These are phyloP conservation scores for Stichopus chloronotus DNA, from an alignment of 35 echinoderm and acorn worm species.

Conservation along the genomic window DNA sequence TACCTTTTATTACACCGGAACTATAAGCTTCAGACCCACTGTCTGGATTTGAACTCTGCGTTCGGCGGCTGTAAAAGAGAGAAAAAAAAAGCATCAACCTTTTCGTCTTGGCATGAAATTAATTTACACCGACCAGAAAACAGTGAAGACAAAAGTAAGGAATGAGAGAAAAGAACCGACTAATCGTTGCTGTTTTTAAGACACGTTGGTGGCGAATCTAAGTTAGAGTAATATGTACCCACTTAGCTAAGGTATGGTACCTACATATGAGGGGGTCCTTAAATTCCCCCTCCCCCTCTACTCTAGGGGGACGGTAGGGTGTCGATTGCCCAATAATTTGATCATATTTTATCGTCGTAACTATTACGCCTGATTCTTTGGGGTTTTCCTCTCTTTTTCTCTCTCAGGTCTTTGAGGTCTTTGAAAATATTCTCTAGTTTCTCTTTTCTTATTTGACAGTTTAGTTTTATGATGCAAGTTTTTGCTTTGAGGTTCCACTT, in stretches of 20 bases:
- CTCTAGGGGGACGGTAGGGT: constrained; percentile 64
- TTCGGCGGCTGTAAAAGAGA: constrained; percentile 4
- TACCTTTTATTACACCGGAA: constrained; percentile 60
- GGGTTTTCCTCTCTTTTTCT: background rate
- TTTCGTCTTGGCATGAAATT: constrained; percentile 37
- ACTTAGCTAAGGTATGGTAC: constrained; percentile 41
- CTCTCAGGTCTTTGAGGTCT: too few species aligned
- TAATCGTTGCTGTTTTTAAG: background rate
- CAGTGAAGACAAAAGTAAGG: too few species aligned
- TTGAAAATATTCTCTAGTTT: background rate
- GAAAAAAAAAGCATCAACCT: background rate
- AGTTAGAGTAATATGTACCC: constrained; percentile 55
- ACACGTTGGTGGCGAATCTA: constrained; percentile 23
- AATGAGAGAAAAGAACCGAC: background rate
- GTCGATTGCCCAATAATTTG: constrained; percentile 34
- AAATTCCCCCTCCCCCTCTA: constrained; percentile 52
- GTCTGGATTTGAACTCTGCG: background rate
- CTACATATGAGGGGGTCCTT: constrained; percentile 34
- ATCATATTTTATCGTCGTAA: constrained; percentile 27
- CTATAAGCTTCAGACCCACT: constrained; percentile 9
- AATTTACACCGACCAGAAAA: constrained; percentile 50
- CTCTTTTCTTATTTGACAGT: background rate
- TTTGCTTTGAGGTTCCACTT: constrained; percentile 39
- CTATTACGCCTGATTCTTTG: constrained; percentile 10
- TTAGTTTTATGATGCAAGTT: constrained; percentile 48